These are phyloP conservation scores for Andrena cerasifolii DNA, from an alignment of 1,140 invertebrate genomes.

Conservation along the genomic window DNA sequence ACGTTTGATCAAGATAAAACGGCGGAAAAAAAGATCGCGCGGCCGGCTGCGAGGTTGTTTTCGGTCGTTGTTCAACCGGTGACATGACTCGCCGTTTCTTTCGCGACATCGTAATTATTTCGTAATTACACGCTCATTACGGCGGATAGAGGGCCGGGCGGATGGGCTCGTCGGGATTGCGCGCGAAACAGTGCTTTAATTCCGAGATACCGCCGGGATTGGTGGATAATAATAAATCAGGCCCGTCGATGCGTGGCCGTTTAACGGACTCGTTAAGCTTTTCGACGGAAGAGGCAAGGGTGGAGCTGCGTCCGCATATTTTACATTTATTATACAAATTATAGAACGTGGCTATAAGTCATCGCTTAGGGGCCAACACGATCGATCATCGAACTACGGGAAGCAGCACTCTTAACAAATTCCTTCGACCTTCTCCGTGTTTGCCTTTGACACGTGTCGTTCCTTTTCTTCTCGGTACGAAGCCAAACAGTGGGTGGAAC, in stretches of 20 bases:
- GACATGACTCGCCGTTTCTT: slow-evolving; percentile 50
- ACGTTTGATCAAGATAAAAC: slow-evolving; percentile 61
- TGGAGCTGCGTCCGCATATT: neutral
- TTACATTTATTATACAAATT: slow-evolving; percentile 34
- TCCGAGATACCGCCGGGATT: neutral
- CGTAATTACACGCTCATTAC: slow-evolving; percentile 62
- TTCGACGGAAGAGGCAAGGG: slow-evolving; percentile 1
- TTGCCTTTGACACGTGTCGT: slow-evolving; percentile 61
- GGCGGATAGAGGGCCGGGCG: slow-evolving; percentile 7
- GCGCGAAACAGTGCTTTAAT: neutral
- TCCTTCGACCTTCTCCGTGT: slow-evolving; percentile 22
- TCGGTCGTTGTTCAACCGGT: slow-evolving; percentile 40
- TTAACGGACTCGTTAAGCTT: neutral
- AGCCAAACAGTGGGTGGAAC: slow-evolving; percentile 63
- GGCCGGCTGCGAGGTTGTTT: slow-evolving; percentile 31
- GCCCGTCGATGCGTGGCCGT: neutral
- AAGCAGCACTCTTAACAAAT: slow-evolving; percentile 19
- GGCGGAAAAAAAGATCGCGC: slow-evolving; percentile 17
- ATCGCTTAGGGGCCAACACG: neutral
- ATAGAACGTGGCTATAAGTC: neutral
- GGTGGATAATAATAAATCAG: slow-evolving; percentile 27
- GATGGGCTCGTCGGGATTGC: slow-evolving; percentile 5
- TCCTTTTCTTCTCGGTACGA: slow-evolving; percentile 29
- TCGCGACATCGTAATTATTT: slow-evolving; percentile 61
- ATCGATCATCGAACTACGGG: slow-evolving; percentile 40